These are phyloP conservation scores for Hylaeus volcanicus DNA, from an alignment of 1,140 invertebrate genomes.

Conservation along the genomic window DNA sequence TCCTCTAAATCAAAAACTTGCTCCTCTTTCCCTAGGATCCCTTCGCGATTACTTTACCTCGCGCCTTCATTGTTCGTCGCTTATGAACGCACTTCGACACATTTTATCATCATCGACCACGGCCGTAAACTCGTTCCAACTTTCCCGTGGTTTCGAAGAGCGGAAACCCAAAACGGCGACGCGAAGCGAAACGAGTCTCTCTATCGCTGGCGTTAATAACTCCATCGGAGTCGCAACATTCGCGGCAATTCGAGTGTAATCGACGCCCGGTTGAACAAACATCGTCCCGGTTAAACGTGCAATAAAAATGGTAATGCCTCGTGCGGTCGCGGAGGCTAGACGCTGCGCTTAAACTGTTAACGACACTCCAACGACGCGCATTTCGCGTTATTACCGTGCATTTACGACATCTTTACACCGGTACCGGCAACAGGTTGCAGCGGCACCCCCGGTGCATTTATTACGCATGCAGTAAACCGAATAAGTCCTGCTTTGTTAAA, in stretches of 20 bases:
- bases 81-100: neutral
- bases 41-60: neutral
- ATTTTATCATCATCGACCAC: neutral
- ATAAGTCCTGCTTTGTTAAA: slow-evolving; percentile 63
- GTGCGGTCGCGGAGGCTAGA: slow-evolving; percentile 34
- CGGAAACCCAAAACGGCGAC: neutral
- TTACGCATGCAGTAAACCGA: slow-evolving; percentile 55
- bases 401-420: slow-evolving; percentile 66
- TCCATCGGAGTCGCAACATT: slow-evolving; percentile 1
- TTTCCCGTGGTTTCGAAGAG: neutral
- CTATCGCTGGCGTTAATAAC: slow-evolving; percentile 5
- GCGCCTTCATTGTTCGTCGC: neutral
- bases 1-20: neutral
- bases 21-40: neutral
- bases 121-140: neutral
- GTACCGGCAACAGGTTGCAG: slow-evolving; percentile 64
- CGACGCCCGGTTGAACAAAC: slow-evolving; percentile 27
- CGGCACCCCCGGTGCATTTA: slow-evolving; percentile 51
- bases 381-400: slow-evolving; percentile 64
- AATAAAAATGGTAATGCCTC: slow-evolving; percentile 52
- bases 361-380: slow-evolving; percentile 46
- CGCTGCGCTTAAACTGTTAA: slow-evolving; percentile 58
- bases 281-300: slow-evolving; percentile 11
- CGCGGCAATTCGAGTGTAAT: slow-evolving; percentile 30
- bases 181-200: neutral